Percentiles rank a stretch among this genome's conserved stretches.
These are phyloP conservation scores for Rhinoraja longicauda DNA, from an alignment of 2,797 vertebrate species.

Conservation along the genomic window DNA sequence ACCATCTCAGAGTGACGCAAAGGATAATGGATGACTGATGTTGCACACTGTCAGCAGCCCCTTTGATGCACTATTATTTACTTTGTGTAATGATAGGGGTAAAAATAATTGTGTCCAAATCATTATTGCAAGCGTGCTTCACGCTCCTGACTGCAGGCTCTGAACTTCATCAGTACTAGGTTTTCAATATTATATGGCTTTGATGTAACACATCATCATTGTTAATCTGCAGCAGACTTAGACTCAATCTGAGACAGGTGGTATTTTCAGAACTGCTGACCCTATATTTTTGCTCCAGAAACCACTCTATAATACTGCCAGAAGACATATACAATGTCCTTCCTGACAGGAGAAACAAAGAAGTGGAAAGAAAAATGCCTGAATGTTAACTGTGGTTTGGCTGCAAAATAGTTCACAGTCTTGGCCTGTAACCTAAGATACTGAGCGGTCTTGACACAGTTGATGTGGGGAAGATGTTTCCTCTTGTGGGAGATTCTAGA, in stretches of 20 bases:
- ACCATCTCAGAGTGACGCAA: neutral
- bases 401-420: neutral
- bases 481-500: no score
- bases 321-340: neutral
- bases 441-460: no score
- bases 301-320: neutral
- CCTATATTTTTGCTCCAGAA: slow-evolving; percentile 3
- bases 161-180: neutral
- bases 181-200: slow-evolving; percentile 7
- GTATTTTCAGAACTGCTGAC: slow-evolving; percentile 24
- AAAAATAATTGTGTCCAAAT: neutral
- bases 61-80: neutral
- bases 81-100: neutral
- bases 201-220: slow-evolving; percentile 18
- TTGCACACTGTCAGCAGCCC: neutral
- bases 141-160: neutral
- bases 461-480: no score
- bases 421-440: neutral
- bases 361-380: slow-evolving; percentile 22
- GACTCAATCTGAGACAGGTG: slow-evolving; percentile 28
- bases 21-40: neutral
- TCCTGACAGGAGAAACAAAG: slow-evolving; percentile 1
- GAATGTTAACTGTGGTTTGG: neutral
- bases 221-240: slow-evolving; percentile 21
- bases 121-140: neutral